A percentile compares a stretch with the other conserved stretches of the same genome.
Evolutionary conservation across 2,888 invertebrate species (phyloP).

Genomic region (Leucophenga montana): DNA sequence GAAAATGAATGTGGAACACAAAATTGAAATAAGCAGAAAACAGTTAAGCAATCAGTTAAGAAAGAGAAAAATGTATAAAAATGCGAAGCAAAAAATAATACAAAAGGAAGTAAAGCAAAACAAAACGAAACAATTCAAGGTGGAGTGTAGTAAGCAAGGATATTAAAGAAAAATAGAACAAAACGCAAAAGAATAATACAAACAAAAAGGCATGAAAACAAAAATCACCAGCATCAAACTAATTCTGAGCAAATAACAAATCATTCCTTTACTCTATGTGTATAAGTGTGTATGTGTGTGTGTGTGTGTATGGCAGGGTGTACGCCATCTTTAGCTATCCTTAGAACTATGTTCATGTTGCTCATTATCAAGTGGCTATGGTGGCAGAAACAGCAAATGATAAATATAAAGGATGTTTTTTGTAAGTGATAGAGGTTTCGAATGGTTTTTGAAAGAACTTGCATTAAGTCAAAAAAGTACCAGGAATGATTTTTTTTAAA

Average conservation of each 20-base stretch:
- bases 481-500: too few species aligned
- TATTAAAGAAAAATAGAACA: constrained; percentile 18
- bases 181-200: constrained; percentile 3
- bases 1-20: background rate
- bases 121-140: constrained; percentile 1
- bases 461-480: too few species aligned
- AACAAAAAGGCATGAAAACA: constrained; percentile 36
- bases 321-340: too few species aligned
- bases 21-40: constrained; percentile 8
- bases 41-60: constrained; percentile 42
- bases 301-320: too few species aligned
- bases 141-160: background rate
- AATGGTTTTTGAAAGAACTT: too few species aligned
- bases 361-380: too few species aligned
- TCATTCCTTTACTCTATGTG: constrained; percentile 43
- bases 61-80: background rate
- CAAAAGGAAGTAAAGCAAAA: background rate
- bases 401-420: background rate
- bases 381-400: too few species aligned
- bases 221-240: constrained; percentile 51
- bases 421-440: too few species aligned
- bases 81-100: background rate
- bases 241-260: constrained; percentile 66
- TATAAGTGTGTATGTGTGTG: too few species aligned
- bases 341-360: too few species aligned